Percentiles rank a stretch among this genome's conserved stretches.
These are phyloP conservation scores for Zaprionus vittiger DNA, from an alignment of 1,140 invertebrate species.

Conservation along the genomic window DNA sequence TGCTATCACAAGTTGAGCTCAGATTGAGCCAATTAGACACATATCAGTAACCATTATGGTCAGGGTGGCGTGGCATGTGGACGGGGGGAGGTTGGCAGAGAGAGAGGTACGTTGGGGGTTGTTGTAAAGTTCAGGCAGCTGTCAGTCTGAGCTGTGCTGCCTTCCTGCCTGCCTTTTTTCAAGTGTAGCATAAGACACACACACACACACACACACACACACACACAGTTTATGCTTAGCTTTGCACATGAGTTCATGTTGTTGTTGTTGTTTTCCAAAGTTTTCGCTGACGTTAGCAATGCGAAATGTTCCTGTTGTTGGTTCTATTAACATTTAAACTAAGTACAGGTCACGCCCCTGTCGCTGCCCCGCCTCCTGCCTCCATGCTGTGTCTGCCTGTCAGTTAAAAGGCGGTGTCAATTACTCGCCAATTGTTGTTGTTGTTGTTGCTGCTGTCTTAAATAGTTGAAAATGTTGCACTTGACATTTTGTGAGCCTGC, in stretches of 20 bases:
- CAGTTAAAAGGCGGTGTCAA: slow-evolving; percentile 31
- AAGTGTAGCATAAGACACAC: slow-evolving; percentile 5
- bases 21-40: slow-evolving; percentile 18
- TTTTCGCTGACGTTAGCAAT: slow-evolving; percentile 69
- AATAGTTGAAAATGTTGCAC: slow-evolving; percentile 61
- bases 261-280: slow-evolving; percentile 39
- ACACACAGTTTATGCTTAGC: slow-evolving; percentile 60
- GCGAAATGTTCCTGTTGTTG: slow-evolving; percentile 48
- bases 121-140: slow-evolving; percentile 21
- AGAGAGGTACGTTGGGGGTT: not conserved
- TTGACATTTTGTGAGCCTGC: slow-evolving; percentile 57
- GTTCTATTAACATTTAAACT: slow-evolving; percentile 64
- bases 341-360: slow-evolving; percentile 31
- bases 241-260: slow-evolving; percentile 8
- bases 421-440: slow-evolving; percentile 63
- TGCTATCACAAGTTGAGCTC: not conserved
- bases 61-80: not conserved
- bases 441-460: slow-evolving; percentile 39
- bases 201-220: not conserved
- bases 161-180: slow-evolving; percentile 11
- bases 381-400: not conserved
- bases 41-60: not conserved
- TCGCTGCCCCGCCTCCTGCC: not conserved
- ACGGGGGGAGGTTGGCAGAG: not conserved
- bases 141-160: slow-evolving; percentile 17